Evolutionary conservation across 2,888 invertebrate species (phyloP).

Genomic region (Clitarchus hookeri): DNA sequence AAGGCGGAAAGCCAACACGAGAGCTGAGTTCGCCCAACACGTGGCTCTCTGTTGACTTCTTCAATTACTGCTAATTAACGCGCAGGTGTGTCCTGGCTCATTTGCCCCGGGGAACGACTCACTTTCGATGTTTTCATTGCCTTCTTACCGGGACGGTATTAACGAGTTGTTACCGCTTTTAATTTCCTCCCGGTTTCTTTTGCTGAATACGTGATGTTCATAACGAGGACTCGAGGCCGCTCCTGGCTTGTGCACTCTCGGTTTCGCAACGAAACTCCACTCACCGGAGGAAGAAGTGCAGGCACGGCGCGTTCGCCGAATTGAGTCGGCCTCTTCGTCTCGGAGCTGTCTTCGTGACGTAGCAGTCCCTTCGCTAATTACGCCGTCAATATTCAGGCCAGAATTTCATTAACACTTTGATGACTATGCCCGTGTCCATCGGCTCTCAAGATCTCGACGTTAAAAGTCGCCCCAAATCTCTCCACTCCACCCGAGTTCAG

Average conservation of each 20-base stretch:
- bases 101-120: background rate
- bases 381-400: too few species aligned
- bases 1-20: too few species aligned
- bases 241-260: background rate
- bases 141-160: background rate
- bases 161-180: background rate
- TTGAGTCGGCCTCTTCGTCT: too few species aligned
- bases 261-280: background rate
- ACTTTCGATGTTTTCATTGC: background rate
- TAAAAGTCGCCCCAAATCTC: too few species aligned
- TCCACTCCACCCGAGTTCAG: too few species aligned
- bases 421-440: too few species aligned
- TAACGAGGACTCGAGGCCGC: background rate
- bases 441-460: too few species aligned
- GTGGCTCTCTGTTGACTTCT: background rate
- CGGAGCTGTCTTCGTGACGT: too few species aligned
- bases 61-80: background rate
- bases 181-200: background rate
- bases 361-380: too few species aligned
- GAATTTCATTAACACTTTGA: too few species aligned
- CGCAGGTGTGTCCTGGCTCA: slow-evolving; percentile 8
- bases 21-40: background rate
- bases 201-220: background rate
- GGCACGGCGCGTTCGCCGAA: too few species aligned
- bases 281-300: too few species aligned